These are phyloP conservation scores for Hemiscyllium ocellatum DNA, from an alignment of 2,113 vertebrate genomes.

Conservation along the genomic window DNA sequence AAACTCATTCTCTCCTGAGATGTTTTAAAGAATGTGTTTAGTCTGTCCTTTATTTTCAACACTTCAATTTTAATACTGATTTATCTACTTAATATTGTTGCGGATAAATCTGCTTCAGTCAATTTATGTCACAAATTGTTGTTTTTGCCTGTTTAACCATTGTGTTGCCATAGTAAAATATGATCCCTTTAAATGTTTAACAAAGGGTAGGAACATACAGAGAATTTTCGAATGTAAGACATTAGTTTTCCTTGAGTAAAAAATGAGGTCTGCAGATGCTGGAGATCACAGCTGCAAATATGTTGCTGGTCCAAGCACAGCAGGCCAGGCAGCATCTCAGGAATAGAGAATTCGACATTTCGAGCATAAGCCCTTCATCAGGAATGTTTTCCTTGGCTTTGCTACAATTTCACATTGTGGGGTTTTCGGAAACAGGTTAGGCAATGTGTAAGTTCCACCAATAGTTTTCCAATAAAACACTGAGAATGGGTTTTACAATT, in stretches of 20 bases:
- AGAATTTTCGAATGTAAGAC: background rate
- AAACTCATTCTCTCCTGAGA: slow-evolving; percentile 8
- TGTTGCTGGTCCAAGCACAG: too few species aligned
- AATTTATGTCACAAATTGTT: slow-evolving; percentile 5
- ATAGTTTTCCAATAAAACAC: background rate
- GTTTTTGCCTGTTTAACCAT: background rate
- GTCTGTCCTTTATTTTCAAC: background rate
- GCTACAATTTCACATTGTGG: background rate
- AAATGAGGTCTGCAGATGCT: too few species aligned
- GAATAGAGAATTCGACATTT: too few species aligned
- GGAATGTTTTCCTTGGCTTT: background rate
- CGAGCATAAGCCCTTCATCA: too few species aligned
- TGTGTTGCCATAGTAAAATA: background rate
- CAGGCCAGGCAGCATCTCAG: too few species aligned
- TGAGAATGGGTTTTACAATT: background rate
- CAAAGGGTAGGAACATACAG: background rate
- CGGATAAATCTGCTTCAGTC: background rate
- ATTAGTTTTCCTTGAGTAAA: background rate
- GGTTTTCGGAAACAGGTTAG: background rate
- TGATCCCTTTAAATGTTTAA: background rate
- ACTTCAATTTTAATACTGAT: slow-evolving; percentile 24
- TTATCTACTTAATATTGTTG: slow-evolving; percentile 12
- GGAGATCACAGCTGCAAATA: too few species aligned
- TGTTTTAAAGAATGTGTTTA: background rate
- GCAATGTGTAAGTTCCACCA: background rate